Conservation (phyloP, 2,797 vertebrate species). For the Myripristis murdjan region DNA sequence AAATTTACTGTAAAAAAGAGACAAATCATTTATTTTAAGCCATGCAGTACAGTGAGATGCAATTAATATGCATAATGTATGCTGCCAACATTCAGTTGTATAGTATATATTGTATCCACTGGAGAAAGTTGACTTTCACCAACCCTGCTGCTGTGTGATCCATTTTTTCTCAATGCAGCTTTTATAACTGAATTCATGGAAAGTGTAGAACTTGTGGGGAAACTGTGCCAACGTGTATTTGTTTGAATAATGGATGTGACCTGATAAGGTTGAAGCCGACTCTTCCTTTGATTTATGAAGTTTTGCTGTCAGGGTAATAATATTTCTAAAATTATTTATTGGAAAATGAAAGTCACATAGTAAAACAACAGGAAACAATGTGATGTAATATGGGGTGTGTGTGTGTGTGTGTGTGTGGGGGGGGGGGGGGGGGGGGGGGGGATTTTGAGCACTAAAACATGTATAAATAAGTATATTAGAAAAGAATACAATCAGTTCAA, state of each 20-base stretch:
- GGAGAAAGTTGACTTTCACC: constrained; percentile 44
- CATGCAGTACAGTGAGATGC: not conserved
- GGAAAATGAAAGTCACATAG: constrained; percentile 43
- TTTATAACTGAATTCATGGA: constrained; percentile 65
- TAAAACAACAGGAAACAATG: constrained; percentile 53
- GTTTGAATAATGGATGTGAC: constrained; percentile 79
- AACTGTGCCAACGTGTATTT: constrained; percentile 74
- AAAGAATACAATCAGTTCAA: no score
- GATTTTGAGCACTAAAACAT: no score
- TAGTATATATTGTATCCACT: constrained; percentile 16
- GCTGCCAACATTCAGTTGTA: constrained; percentile 17
- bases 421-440: no score
- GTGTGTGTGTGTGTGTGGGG: not conserved
- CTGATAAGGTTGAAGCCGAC: constrained; percentile 69
- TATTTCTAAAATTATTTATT: constrained; percentile 67
- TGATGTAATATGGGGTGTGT: constrained; percentile 25
- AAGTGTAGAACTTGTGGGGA: constrained; percentile 59
- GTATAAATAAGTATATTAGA: no score
- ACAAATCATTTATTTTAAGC: constrained; percentile 29
- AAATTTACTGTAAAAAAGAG: not conserved
- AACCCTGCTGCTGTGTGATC: constrained; percentile 46
- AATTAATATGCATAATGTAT: not conserved
- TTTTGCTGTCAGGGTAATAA: constrained; percentile 59
- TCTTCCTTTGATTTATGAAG: constrained; percentile 72
- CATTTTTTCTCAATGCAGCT: constrained; percentile 49